These are phyloP conservation scores for Nymphalis polychloros DNA, from an alignment of 2,888 invertebrate species.

Conservation along the genomic window DNA sequence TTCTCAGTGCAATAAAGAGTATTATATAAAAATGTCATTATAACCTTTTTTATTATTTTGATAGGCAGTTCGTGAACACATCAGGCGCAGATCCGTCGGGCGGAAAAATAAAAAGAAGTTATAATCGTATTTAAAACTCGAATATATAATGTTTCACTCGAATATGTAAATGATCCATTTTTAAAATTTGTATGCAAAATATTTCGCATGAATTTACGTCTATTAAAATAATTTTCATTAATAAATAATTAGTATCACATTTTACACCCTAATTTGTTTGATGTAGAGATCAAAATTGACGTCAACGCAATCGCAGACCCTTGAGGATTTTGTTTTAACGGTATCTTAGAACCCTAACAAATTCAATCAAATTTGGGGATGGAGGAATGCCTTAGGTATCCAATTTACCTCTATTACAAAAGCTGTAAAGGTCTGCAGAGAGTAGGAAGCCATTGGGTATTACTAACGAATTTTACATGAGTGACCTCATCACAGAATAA, in stretches of 20 bases:
- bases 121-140: no score
- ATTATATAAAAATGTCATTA: no score
- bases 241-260: constrained; percentile 22
- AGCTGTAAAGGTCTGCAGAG: constrained; percentile 34
- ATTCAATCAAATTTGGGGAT: constrained; percentile 42
- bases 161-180: no score
- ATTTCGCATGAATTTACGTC: background rate
- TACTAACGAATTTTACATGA: constrained; percentile 33
- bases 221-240: constrained; percentile 1
- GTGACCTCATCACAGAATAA: constrained; percentile 17
- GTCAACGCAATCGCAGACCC: constrained; percentile 34
- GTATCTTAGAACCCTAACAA: constrained; percentile 42
- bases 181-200: background rate
- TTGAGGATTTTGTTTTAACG: constrained; percentile 41
- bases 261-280: constrained; percentile 25
- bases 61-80: no score
- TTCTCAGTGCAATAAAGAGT: no score
- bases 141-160: no score
- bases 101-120: no score
- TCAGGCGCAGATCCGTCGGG: no score
- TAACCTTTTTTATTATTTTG: no score
- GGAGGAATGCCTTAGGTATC: constrained; percentile 37
- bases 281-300: constrained; percentile 40
- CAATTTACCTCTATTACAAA: constrained; percentile 40
- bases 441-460: constrained; percentile 33